Base-by-base conservation (phyloP, 2,113 vertebrate genomes). In the Vidua chalybeata region DNA sequence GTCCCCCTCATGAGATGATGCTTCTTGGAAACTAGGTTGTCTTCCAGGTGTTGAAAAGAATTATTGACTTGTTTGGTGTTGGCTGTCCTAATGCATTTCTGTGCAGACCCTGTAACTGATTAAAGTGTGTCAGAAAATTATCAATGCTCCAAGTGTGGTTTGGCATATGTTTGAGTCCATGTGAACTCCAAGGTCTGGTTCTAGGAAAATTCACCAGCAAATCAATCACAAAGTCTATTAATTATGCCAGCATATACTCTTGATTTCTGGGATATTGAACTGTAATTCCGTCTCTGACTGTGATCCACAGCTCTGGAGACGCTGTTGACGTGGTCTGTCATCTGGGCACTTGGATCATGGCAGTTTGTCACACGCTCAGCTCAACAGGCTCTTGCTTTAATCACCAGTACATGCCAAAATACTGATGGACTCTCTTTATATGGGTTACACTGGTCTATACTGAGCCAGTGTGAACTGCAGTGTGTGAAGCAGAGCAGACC, bases 31-130 rank as follows among this genome's bases (percentile, higher is more conserved):
- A 86, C 14, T 22, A 49, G 61, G 13, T 69, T 91, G 22, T 7
- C 54, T 77, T 84, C 56, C 51, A 88, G 64, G 63, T 88, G 59
- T 75, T 92, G 92, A 90, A 90, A 79, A 54, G 89, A 87, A 11
- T 82, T 82, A 35, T 1, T 68, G 64, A 31, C 17, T 94, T 84
- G 14, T 81, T 85, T 54, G 61, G 28, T 85, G 24, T 58, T 58
- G 39, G 43, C 68, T 92, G 54, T 26, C 35, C 56, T 33, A 30
- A 30, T 46, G 22, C 33, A 54, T 9, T 28, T 13, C 27, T 41
- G 3, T 51, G 11, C 52, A 46, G 77, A 68, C 43, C 26, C 12
- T 49, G 52, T 64, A 52, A 62, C 33, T 51, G 30, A 86, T 90
- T 76, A 31, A 76, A 90, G 48, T 0, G 1, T 76, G 78, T 80